Evolutionary conservation across 2,888 invertebrate species (phyloP), one percentile per base, ranked within the genome.

Genomic region (Cephus runcator): DNA sequence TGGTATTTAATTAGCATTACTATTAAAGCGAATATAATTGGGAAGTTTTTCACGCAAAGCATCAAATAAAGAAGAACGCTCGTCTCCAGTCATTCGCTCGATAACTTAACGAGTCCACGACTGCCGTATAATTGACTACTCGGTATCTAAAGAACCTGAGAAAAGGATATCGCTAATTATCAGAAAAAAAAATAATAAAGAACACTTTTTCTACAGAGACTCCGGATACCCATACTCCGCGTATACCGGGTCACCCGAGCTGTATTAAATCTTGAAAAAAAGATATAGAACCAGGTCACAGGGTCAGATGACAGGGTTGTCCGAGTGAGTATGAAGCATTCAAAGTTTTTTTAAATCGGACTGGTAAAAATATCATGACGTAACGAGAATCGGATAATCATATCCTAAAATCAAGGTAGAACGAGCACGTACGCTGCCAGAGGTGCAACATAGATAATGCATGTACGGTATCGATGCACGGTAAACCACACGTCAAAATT

Each of bases 21-120:
- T 80, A 79, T 76, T 75, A 77, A 80, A 77, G 78, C 76, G 75
- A 36, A 79, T 80, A 76, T 80, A 80, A 80, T 80, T 78, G 76
- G 69, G 31, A 71, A 69, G 23, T 31, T n/a, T 68, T 56, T 77
- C 77, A n/a, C 34, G 30, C 15, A 15, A 12, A 15, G 36, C 4
- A 4, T 35, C 12, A 4, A 12, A 15, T 36, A 36, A 36, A 12
- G 36, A 36, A 36, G 12, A 36, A 36, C 4, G 36, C 12, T 12
- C 12, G 12, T 36, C 36, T 15, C 36, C 12, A 36, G 56, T 56
- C 15, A 23, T 56, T 23, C 56, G 23, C 9, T 23, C 56, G 56
- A 56, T 23, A 56, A 23, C 56, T 56, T 23, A 23, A 23, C 56
- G 56, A 23, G 56, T 23, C 23, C 9, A 23, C 2, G 15, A 56